These are phyloP conservation scores for Melinopterus prodromus DNA, from an alignment of 2,888 invertebrate genomes.

Conservation along the genomic window DNA sequence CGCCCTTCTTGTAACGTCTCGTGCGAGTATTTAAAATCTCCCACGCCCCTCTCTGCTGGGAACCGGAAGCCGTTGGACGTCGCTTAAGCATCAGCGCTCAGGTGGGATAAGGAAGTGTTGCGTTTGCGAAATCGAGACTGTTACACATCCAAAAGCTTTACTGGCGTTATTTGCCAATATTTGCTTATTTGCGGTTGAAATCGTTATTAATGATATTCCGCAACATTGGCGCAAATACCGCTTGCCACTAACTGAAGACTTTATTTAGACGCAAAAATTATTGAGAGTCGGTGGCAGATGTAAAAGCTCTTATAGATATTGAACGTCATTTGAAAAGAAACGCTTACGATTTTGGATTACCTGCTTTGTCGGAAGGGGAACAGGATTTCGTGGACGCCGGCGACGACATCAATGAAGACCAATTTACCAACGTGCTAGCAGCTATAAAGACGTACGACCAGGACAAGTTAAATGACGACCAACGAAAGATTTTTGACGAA, in stretches of 20 bases:
- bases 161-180: slow-evolving; percentile 1
- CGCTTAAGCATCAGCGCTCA: too few relatives aligned
- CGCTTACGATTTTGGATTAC: slow-evolving; percentile 14
- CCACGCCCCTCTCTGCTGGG: too few relatives aligned
- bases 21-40: too few relatives aligned
- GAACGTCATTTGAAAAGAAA: not conserved
- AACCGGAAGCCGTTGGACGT: too few relatives aligned
- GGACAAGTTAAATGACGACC: not conserved
- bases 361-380: not conserved
- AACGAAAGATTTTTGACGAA: slow-evolving; percentile 9
- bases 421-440: not conserved
- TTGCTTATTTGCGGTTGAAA: slow-evolving; percentile 18
- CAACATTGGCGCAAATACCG: slow-evolving; percentile 5
- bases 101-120: not conserved
- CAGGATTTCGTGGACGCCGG: not conserved
- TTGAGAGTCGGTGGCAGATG: not conserved
- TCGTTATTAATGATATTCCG: not conserved
- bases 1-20: too few relatives aligned
- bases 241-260: not conserved
- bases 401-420: not conserved
- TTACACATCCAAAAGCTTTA: not conserved
- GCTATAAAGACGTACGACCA: not conserved
- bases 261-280: not conserved
- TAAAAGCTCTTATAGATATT: not conserved
- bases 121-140: not conserved